phyloP scores from a whole-genome alignment of 1,140 invertebrate species.

The Nephotettix cincticeps region DNA sequence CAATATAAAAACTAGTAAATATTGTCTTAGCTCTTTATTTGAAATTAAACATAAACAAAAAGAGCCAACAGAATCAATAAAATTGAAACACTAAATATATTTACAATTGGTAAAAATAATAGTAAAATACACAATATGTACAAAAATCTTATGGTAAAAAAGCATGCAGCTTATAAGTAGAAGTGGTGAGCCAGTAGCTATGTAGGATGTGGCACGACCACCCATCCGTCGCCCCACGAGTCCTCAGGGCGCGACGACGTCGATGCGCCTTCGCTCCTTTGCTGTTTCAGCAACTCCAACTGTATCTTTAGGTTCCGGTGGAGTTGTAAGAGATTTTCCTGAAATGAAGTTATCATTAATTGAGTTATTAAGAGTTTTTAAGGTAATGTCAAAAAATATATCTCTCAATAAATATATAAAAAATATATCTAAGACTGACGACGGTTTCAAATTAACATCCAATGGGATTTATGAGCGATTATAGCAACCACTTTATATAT shows the following conservation, averaged over 20 bases:
- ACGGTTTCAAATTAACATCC: too few species aligned
- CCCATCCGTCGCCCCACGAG: constrained; percentile 44
- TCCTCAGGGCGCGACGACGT: constrained; percentile 27
- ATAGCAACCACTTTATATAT: too few species aligned
- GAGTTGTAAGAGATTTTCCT: constrained; percentile 63
- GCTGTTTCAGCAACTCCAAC: constrained; percentile 53
- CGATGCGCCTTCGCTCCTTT: constrained; percentile 40
- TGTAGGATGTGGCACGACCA: constrained; percentile 35
- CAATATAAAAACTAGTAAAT: too few species aligned
- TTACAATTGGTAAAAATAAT: too few species aligned
- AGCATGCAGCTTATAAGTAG: neutral
- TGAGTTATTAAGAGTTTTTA: constrained; percentile 3
- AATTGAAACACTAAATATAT: too few species aligned
- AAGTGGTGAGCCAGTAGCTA: neutral
- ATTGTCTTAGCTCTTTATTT: too few species aligned
- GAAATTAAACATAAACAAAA: too few species aligned
- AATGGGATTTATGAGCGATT: too few species aligned
- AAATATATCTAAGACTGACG: too few species aligned
- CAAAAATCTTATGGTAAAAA: neutral
- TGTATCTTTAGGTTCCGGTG: constrained; percentile 64
- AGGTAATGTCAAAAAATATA: constrained; percentile 15
- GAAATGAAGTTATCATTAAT: constrained; percentile 37
- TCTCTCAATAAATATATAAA: constrained; percentile 4
- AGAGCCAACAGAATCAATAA: too few species aligned
- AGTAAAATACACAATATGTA: too few species aligned